Base-by-base conservation (phyloP, 2,797 vertebrate species). In the Mormyrus hasselquistii region DNA sequence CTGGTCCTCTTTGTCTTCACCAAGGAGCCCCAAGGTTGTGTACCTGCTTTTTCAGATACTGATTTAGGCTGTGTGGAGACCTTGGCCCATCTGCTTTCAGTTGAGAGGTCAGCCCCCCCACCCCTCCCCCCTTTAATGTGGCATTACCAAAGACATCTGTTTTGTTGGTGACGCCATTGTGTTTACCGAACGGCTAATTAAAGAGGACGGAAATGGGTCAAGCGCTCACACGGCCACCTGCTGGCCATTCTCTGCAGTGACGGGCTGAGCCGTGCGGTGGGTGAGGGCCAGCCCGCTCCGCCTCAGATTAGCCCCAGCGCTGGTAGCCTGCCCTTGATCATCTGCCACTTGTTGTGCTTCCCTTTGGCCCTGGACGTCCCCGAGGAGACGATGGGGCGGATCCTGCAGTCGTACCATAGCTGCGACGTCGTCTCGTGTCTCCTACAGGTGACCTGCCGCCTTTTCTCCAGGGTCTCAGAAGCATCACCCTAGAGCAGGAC, bases 341-440 rank as follows among this genome's bases (percentile, higher is more conserved):
- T 96, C 93, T 99, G 97, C 94, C 97, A 97, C 92, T 93, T 99
- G 88, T 93, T 99, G 87, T 98, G 97, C 93, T 97, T 98, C 90
- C 98, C 98, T 0, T 97, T 99, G 3, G 96, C 97, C 85, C 88
- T 98, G 94, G 97, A 98, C 83, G 91, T 97, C 90, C 95, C 97
- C 29, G 89, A 93, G 16, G 93, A 93, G 89, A 94, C 92, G 88
- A 92, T 95, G 91, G 89, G 89, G 76, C 55, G 92, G 3, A 92
- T 98, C 88, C 84, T 95, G 88, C 92, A 94, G 76, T 90, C 95
- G 84, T 95, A 98, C 90, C 96, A 95, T 92, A 93, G 95, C 12
- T 93, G 95, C 6, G 94, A 95, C 92, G 92, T 98, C 29, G 94
- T 97, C 29, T 87, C 94, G 1, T 94, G 93, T 91, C 96, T 99